Conservation (phyloP, 2,888 invertebrate species). For the Cabera pusaria region DNA sequence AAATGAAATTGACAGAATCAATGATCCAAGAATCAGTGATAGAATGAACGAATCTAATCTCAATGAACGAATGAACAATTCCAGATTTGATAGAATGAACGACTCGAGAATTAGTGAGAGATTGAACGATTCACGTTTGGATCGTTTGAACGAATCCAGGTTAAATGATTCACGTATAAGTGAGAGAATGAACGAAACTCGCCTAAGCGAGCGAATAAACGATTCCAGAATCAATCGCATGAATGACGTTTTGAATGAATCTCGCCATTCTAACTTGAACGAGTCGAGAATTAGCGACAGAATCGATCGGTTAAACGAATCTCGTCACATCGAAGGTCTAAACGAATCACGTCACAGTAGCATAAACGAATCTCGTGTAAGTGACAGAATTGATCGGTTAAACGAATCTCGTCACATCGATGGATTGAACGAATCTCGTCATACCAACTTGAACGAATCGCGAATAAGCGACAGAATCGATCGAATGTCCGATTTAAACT, state of each 20-base stretch:
- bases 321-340: slow-evolving; percentile 36
- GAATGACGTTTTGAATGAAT: slow-evolving; percentile 36
- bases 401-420: slow-evolving; percentile 39
- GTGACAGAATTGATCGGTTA: slow-evolving; percentile 31
- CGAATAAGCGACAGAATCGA: slow-evolving; percentile 38
- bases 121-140: slow-evolving; percentile 50
- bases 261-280: slow-evolving; percentile 39
- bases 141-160: slow-evolving; percentile 26
- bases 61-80: slow-evolving; percentile 48
- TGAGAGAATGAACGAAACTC: slow-evolving; percentile 42
- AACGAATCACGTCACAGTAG: slow-evolving; percentile 39
- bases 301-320: slow-evolving; percentile 45
- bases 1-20: slow-evolving; percentile 39
- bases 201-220: slow-evolving; percentile 32
- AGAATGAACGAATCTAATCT: slow-evolving; percentile 55
- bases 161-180: slow-evolving; percentile 40
- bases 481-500: slow-evolving; percentile 61
- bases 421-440: slow-evolving; percentile 38
- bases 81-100: slow-evolving; percentile 39
- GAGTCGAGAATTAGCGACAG: slow-evolving; percentile 44
- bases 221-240: slow-evolving; percentile 28
- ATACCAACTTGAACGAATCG: slow-evolving; percentile 38
- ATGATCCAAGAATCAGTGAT: slow-evolving; percentile 52
- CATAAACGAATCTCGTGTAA: slow-evolving; percentile 27
- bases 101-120: slow-evolving; percentile 44